Base-by-base conservation (phyloP, 2,797 vertebrate genomes). In the Hoplostethus mediterraneus region DNA sequence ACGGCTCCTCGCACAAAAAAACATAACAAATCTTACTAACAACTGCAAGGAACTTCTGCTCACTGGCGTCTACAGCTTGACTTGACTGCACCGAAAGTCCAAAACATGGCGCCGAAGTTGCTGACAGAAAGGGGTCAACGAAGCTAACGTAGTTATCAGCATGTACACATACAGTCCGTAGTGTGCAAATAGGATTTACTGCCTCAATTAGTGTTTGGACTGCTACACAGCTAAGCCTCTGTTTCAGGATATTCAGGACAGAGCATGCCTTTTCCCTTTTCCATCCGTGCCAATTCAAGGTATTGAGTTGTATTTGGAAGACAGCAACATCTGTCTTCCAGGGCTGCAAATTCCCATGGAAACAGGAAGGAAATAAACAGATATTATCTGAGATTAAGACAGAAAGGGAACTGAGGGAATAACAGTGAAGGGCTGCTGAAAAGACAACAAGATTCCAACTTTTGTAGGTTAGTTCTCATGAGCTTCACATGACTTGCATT, bases 401-500 rank as follows among this genome's bases (percentile, higher is more conserved):
- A 75, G 76, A 84, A 70, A 79, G 57, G 73, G 80, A 80, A 79
- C 75, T 77, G 82, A 88, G 62, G 73, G 59, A 57, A 25, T 13
- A 48, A 52, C 74, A 78, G 73, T 31, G 42, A 73, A 59, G 33
- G 78, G 76, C 40, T 51, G 48, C 38, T 45, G 65, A 68, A 75
- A 76, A 67, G 53, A 84, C 90, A 90, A 90, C 83, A 88, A 87
- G 83, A 90, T 86, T 89, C 56, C 81, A 81, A 77, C 83, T 87
- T 90, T 92, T 92, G 84, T 90, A 87, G 89, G 88, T 89, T 88
- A 74, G 82, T 91, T 90, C 93, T 91, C 90, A 92, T 94, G 93
- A 93, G 92, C 87, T 90, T 92, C 94, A 94, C 93, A 94, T 94
- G 94, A 94, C 92, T 95, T 88, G 81, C 84, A 89, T 93, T 94